Base-by-base conservation (phyloP, 1,140 invertebrate genomes). In the Meloidogyne floridensis region DNA sequence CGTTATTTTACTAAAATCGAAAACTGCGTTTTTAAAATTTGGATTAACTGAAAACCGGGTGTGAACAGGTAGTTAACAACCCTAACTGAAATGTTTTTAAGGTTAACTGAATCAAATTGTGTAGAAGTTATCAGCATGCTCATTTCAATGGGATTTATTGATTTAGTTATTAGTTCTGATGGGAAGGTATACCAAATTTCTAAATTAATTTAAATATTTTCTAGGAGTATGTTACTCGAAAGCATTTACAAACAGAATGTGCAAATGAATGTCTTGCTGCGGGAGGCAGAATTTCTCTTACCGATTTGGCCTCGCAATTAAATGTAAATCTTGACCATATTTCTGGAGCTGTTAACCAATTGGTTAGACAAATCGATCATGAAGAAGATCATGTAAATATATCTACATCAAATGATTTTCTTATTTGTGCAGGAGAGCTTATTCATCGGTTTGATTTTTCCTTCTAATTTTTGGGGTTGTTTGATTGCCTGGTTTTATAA, bases 91-190 rank as follows among this genome's bases (percentile, higher is more conserved):
- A 32, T 32, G 32, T 32, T 32, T 32, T 93, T 81, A 90, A 98
- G 96, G 88, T 93, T 99, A 72, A 97, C 96, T 1, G 97, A 98
- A 90, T 92, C 95, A 84, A 98, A 98, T 91, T 98, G 97, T 88
- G 92, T 98, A 80, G 97, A 98, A 93, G 95, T 99, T 84, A 94
- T 99, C 13, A 94, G 93, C 73, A 95, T 95, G 90, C 91, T 99
- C 72, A 92, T 95, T 72, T 93, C 96, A 87, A 91, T 93, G n/a
- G 95, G 95, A 89, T 90, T 96, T 53, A 91, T 98, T 10, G 94
- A 98, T 90, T 93, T 98, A 6, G 94, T 98, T 75, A 98, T 96
- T 90, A 98, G 96, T 2, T 94, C 93, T 86, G 96, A 98, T 93
- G 97, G 97, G 5, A 98, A 98, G 77, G 77, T 79, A 18, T 7